Evolutionary conservation across 1,140 invertebrate species (phyloP).

Genomic region (Halesus radiatus): DNA sequence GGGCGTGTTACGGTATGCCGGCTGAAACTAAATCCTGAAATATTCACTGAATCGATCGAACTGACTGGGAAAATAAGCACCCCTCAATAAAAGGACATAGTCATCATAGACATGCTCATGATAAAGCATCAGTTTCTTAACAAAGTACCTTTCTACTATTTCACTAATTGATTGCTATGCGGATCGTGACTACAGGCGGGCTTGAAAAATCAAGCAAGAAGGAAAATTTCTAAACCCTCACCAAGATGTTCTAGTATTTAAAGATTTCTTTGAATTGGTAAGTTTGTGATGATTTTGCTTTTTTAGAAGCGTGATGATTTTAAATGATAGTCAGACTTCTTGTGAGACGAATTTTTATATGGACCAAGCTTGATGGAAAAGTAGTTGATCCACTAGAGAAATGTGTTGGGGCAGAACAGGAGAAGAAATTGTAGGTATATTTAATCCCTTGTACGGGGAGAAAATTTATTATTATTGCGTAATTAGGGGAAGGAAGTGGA

Average conservation of each 20-base stretch:
- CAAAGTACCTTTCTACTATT: not conserved
- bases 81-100: too few species aligned
- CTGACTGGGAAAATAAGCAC: too few species aligned
- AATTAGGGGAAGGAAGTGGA: too few species aligned
- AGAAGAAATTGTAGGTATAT: not conserved
- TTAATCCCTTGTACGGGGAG: too few species aligned
- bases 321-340: not conserved
- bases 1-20: slow-evolving; percentile 32
- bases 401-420: slow-evolving; percentile 1
- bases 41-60: too few species aligned
- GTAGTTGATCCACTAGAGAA: not conserved
- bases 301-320: not conserved
- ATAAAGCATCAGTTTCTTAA: not conserved
- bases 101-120: too few species aligned
- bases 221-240: not conserved
- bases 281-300: not conserved
- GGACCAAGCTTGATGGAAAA: slow-evolving; percentile 6
- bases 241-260: not conserved
- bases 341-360: not conserved
- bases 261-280: not conserved
- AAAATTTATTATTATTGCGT: too few species aligned
- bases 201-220: not conserved
- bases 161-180: not conserved
- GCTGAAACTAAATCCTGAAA: not conserved
- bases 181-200: not conserved